Conservation (phyloP, 2,888 invertebrate genomes). For the Nemotelus nigrinus region DNA sequence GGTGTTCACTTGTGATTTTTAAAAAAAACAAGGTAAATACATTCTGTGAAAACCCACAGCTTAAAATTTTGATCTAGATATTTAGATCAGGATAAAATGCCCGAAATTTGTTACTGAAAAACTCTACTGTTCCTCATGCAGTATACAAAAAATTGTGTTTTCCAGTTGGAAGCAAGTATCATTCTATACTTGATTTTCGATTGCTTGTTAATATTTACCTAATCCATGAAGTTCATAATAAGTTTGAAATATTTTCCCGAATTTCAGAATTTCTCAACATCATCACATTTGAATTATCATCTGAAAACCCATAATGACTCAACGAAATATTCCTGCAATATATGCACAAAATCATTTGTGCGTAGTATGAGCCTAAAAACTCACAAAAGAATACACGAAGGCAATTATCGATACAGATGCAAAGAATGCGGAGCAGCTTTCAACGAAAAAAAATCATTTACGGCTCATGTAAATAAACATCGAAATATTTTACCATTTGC, state of each 20-base stretch:
- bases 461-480: conserved; percentile 72
- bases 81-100: no score
- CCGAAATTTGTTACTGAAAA: no score
- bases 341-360: conserved; percentile 75
- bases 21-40: no score
- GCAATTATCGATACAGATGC: conserved; percentile 66
- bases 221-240: no score
- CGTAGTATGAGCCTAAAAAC: conserved; percentile 76
- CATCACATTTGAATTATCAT: conserved; percentile 79
- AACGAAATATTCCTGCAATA: conserved; percentile 70
- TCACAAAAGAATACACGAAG: conserved; percentile 74
- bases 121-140: no score
- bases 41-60: no score
- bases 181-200: no score
- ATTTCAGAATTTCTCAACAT: conserved; percentile 73
- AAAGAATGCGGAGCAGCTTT: conserved; percentile 72
- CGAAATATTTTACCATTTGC: conserved; percentile 71
- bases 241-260: neutral
- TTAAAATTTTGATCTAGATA: no score
- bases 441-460: conserved; percentile 69
- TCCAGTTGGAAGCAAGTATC: no score
- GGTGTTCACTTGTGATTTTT: no score
- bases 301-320: conserved; percentile 73
- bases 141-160: no score
- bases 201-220: no score